Base-by-base conservation (phyloP, 2,113 vertebrate genomes). In the Amblyopsis rosae region DNA sequence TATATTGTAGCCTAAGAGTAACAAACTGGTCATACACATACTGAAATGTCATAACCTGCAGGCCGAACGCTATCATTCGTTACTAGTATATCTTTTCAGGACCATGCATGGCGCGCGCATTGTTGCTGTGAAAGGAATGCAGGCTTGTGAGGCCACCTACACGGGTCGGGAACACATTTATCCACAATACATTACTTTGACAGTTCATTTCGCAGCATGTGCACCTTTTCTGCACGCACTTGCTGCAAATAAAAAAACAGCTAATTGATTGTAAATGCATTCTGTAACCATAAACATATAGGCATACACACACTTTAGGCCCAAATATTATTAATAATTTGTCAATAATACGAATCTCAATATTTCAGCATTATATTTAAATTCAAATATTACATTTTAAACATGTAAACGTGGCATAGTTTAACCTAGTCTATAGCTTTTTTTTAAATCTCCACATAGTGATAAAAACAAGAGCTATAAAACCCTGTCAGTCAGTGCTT, bases 111-210 rank as follows among this genome's bases (percentile, higher is more conserved):
- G 35, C 4, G 35, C 35, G 26, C 5, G 55, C 57, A 67, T 72
- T 67, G 75, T 77, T 76, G 83, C 81, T 76, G 76, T 78, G 75
- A 81, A 77, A 84, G 81, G 81, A 76, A 80, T 82, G 76, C 82
- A 77, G 89, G 84, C 88, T 81, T 89, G 90, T 82, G 77, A 77
- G 77, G 87, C 79, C 88, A 88, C 86, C 82, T 89, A 87, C 80
- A 60, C 77, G 45, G 70, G 81, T 87, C 85, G 82, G 89, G 84
- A 82, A 83, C 84, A 84, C 82, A 84, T 84, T 83, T 80, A 81
- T 90, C 78, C 81, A 83, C 64, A 82, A 82, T 84, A 80, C 87
- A 86, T 88, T 86, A 84, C 72, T 61, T 80, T 80, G 76, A 82
- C 82, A 82, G 86, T 89, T 89, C 88, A 91, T 72, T 82, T 35